Evolutionary conservation across 2,113 vertebrate species (phyloP).

Genomic region (Lethenteron camtschaticum): DNA sequence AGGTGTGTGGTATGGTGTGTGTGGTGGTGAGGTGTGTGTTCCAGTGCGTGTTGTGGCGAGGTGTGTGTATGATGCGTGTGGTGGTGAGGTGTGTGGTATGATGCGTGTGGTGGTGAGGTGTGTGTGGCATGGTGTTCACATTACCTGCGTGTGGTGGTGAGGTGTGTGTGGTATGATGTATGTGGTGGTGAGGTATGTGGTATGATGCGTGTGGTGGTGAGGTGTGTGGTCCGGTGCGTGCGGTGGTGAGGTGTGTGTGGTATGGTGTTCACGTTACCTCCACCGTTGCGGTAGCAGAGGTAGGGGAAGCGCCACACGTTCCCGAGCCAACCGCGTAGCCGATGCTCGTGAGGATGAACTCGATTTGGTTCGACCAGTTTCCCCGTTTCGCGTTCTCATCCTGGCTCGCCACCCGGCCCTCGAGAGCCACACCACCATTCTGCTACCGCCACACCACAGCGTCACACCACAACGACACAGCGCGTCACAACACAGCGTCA

Average conservation of each 20-base stretch:
- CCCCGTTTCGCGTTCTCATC: constrained; percentile 71
- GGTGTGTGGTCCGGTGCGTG: no score
- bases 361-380: constrained; percentile 97
- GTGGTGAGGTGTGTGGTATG: no score
- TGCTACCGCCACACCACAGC: constrained; percentile 14
- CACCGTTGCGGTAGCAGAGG: constrained; percentile 97
- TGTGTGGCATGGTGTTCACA: background rate
- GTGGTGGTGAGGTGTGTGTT: no score
- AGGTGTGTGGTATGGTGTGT: background rate
- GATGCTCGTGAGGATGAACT: constrained; percentile 94
- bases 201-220: no score
- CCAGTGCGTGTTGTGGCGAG: no score
- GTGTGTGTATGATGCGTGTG: no score
- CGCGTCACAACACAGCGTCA: no score
- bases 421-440: constrained; percentile 70
- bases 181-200: no score
- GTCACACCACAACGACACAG: no score
- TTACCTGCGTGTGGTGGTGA: background rate
- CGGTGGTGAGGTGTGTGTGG: background rate
- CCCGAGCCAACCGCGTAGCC: constrained; percentile 91
- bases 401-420: constrained; percentile 50
- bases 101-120: no score
- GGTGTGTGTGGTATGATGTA: no score
- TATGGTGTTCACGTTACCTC: constrained; percentile 33
- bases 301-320: constrained; percentile 98